Evolutionary conservation across 2,113 vertebrate species (phyloP), one percentile per base, ranked within the genome.

Genomic region (Dicerorhinus sumatrensis): DNA sequence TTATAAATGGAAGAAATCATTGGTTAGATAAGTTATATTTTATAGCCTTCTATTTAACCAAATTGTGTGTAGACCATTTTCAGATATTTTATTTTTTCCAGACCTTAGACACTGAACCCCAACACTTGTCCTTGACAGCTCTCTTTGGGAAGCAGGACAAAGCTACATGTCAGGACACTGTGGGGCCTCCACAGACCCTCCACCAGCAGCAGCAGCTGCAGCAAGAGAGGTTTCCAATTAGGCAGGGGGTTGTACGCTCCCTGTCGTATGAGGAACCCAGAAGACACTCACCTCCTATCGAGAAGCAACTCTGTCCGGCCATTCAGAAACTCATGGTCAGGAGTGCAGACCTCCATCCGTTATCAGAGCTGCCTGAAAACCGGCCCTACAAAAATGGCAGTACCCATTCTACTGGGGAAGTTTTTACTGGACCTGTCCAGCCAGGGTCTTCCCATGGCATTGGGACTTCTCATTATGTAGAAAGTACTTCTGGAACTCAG

Each of bases 271-370:
- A 99, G 65, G 99, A 99, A 12, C 98, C 98, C 36, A 5, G 81
- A 87, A 79, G 97, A 75, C 97, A 95, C 16, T 99, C 98, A 0
- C 96, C 98, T 1, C 48, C 93, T 0, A 36, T 91, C 0, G 99
- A 99, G 92, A 99, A 98, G 31, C 98, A 98, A 89, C 98, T 99
- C 23, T 99, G 99, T 60, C 99, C 99, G 0, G 99, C 99, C 96
- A 99, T 99, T 96, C 99, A 99, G 97, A 99, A 99, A 98, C 99
- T 99, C 5, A 99, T 99, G 99, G 98, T 99, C 58, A 98, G 99
- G 21, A 98, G 98, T 3, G 62, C 98, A 0, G 99, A 98, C 25
- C 99, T 99, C 0, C 99, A 99, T 3, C 99, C 99, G 0, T 80
- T 99, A 8, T 98, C 99, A 0, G 99, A 99, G 98, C 98, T 99